phyloP scores from a whole-genome alignment of 2,113 vertebrate genomes.

The Mobula hypostoma region DNA sequence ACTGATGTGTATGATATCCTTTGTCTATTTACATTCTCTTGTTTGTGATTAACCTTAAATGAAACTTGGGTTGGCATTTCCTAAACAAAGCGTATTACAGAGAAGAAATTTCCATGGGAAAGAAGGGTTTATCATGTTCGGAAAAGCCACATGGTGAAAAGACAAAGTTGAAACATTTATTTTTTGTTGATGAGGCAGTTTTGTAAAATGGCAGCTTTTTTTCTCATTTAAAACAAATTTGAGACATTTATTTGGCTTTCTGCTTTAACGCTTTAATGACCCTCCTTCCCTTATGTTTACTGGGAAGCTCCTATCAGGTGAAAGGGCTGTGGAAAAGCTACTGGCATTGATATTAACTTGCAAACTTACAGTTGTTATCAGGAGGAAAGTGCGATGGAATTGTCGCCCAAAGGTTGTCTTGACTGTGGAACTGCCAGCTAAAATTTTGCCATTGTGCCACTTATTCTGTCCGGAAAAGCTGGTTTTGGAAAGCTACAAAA shows the following conservation, averaged over 20 bases:
- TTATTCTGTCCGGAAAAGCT: background rate
- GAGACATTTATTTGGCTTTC: background rate
- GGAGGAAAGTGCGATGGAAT: background rate
- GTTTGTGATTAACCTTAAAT: slow-evolving; percentile 86
- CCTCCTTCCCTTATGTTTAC: background rate
- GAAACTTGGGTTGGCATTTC: slow-evolving; percentile 63
- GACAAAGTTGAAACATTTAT: slow-evolving; percentile 27
- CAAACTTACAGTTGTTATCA: background rate
- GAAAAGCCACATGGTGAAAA: slow-evolving; percentile 31
- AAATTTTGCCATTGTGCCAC: background rate
- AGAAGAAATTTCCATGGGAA: slow-evolving; percentile 65
- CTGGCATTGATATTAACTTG: no score
- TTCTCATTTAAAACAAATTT: background rate
- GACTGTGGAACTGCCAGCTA: background rate
- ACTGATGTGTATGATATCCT: slow-evolving; percentile 74
- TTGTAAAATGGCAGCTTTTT: background rate
- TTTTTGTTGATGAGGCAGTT: slow-evolving; percentile 30
- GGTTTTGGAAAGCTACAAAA: background rate
- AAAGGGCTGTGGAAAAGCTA: background rate
- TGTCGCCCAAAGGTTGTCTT: background rate
- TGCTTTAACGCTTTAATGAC: slow-evolving; percentile 11
- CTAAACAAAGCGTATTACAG: slow-evolving; percentile 34
- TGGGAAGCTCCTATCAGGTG: background rate
- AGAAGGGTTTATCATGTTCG: slow-evolving; percentile 61
- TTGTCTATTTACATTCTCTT: slow-evolving; percentile 78